Percentiles rank a stretch among this genome's conserved stretches.
Conservation (phyloP, 2,113 vertebrate species). For the Sceloporus tristichus region DNA sequence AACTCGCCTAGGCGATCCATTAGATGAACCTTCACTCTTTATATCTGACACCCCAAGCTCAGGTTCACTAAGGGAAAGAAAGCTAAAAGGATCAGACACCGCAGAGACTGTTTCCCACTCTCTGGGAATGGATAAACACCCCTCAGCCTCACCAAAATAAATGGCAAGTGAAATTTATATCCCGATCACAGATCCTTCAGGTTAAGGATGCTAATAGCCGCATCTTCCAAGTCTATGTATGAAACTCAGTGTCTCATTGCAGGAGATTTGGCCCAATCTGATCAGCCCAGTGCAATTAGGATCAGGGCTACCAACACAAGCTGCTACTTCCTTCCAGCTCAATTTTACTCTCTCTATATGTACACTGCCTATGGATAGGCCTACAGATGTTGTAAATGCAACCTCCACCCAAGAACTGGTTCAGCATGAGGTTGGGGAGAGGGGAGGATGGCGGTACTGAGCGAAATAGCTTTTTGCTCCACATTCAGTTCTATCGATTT, state of each 20-base stretch:
- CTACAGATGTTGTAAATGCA: background rate
- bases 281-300: background rate
- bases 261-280: background rate
- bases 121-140: background rate
- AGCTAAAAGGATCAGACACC: background rate
- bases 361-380: background rate
- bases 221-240: no score
- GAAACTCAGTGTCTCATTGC: no score
- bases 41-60: background rate
- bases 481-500: conserved; percentile 45
- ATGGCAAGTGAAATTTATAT: background rate
- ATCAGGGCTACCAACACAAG: background rate
- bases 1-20: background rate
- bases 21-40: no score
- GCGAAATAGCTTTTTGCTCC: conserved; percentile 44
- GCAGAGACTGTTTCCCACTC: background rate
- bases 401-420: background rate
- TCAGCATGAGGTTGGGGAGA: conserved; percentile 30
- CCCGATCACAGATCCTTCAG: no score
- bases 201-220: background rate
- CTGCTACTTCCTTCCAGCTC: background rate
- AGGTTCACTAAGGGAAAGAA: background rate
- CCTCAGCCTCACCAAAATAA: background rate
- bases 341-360: background rate
- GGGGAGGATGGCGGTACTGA: conserved; percentile 16